Evolutionary conservation across 2,888 invertebrate species (phyloP), one percentile per base, ranked within the genome.

Genomic region (Acrocera orbiculus): DNA sequence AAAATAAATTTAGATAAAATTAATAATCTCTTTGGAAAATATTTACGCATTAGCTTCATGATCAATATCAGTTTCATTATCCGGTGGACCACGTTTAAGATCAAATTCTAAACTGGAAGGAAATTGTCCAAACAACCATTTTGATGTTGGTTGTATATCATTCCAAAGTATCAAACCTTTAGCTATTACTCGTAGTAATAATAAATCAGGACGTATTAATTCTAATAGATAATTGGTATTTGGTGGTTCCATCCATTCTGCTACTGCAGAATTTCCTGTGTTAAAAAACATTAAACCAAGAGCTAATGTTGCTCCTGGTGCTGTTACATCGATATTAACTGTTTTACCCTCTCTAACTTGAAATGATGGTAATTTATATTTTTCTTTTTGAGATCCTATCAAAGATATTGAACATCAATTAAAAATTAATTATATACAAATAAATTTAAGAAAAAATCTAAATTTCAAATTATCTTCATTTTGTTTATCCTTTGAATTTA

Each of bases 251-350:
- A 96, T 77, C 89, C 90, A 90, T 43, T 78, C 73, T 4, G 90
- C 89, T 2, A 92, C 78, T 3, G 89, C 80, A 40, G 72, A 69
- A 62, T 83, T 85, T 37, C 74, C 73, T 3, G 83, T 80, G 41
- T 79, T 75, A 53, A 92, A 73, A 64, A 83, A 95, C 69, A 93
- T 80, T 47, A 96, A 70, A 0, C 93, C 95, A 4, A 98, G 64
- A 0, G 96, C 95, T 20, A 95, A 64, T 0, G 92, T 92, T 1
- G 96, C 93, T 2, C 93, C 93, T 0, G 95, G 92, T 1, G 90
- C 80, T 2, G 93, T 95, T 30, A 96, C 87, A 62, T 96, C 92
- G 38, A 90, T 75, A 62, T 96, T 96, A 29, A 90, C 83, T 2
- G 74, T 73, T 38, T 82, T 79, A 1, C 90, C 89, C 59, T 93